Evolutionary conservation across 2,888 invertebrate species (phyloP).

Genomic region (Merodon equestris): DNA sequence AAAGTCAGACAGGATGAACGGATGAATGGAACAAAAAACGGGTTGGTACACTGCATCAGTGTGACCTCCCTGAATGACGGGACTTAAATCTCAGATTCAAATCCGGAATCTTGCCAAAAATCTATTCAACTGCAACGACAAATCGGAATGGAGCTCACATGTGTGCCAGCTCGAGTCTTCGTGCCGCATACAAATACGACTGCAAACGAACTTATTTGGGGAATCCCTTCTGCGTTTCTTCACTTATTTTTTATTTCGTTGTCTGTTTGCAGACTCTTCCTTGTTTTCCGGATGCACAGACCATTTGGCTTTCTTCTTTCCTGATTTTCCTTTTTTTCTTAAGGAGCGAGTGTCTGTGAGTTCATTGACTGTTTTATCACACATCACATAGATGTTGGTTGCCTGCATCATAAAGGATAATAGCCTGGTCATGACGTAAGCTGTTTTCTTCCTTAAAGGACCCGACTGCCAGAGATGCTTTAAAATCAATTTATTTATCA

Average conservation of each 20-base stretch:
- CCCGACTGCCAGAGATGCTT: no score
- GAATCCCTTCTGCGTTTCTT: conserved; percentile 19
- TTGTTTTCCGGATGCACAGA: conserved; percentile 42
- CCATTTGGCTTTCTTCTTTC: conserved; percentile 44
- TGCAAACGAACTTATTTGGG: conserved; percentile 17
- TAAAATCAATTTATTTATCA: no score
- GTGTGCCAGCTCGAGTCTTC: no score
- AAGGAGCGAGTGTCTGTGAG: conserved; percentile 35
- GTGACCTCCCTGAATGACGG: conserved; percentile 14
- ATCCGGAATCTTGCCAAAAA: conserved; percentile 64
- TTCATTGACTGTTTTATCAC: conserved; percentile 65
- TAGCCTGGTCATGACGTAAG: no score
- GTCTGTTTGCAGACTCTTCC: conserved; percentile 4
- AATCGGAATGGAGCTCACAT: conserved; percentile 45
- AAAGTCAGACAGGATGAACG: no score
- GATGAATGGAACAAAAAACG: no score
- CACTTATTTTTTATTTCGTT: conserved; percentile 8
- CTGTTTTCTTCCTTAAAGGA: no score
- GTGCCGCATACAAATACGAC: conserved; percentile 38
- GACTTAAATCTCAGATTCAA: conserved; percentile 30
- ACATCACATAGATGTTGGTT: conserved; percentile 22
- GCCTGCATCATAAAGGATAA: conserved; percentile 7
- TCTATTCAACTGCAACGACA: conserved; percentile 57
- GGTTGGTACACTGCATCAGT: conserved; percentile 20
- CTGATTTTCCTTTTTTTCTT: background rate